Conservation (phyloP, 2,113 vertebrate species). For the Platysternon megacephalum region DNA sequence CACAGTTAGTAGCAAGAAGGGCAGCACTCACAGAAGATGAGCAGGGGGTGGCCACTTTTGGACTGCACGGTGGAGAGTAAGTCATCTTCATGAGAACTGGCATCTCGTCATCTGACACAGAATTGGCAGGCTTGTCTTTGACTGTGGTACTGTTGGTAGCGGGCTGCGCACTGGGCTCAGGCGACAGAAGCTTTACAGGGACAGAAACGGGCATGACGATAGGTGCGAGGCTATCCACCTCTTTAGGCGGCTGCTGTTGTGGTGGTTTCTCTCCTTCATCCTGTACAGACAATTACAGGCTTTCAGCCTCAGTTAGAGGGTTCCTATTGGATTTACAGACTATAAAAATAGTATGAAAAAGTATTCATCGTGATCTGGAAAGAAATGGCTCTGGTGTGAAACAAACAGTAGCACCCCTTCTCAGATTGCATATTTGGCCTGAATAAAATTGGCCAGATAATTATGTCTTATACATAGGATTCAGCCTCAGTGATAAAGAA, state of each 20-base stretch:
- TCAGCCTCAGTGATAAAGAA: neutral
- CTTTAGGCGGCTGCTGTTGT: conserved; percentile 78
- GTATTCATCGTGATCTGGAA: conserved; percentile 32
- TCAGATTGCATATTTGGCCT: neutral
- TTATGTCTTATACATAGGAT: neutral
- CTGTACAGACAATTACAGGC: conserved; percentile 88
- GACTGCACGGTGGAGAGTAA: conserved; percentile 83
- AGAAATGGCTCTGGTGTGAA: conserved; percentile 41
- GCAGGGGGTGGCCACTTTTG: conserved; percentile 80
- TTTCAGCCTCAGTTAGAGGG: conserved; percentile 78
- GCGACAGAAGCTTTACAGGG: conserved; percentile 87
- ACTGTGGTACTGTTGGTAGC: conserved; percentile 77
- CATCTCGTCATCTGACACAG: conserved; percentile 87
- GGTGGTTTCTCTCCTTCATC: conserved; percentile 84
- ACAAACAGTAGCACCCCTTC: conserved; percentile 1
- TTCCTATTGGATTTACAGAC: conserved; percentile 7
- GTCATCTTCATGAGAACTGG: conserved; percentile 88
- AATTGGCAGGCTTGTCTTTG: conserved; percentile 84
- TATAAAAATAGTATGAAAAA: neutral
- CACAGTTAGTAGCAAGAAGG: conserved; percentile 74
- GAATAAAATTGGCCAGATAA: neutral
- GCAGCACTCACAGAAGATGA: conserved; percentile 88
- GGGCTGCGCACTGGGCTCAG: conserved; percentile 81
- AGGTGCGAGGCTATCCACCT: conserved; percentile 82
- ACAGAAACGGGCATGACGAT: conserved; percentile 93